Evolutionary conservation across 2,113 vertebrate genomes (phyloP), one percentile per base, ranked within the genome.

Genomic region (Indicator maculatus): DNA sequence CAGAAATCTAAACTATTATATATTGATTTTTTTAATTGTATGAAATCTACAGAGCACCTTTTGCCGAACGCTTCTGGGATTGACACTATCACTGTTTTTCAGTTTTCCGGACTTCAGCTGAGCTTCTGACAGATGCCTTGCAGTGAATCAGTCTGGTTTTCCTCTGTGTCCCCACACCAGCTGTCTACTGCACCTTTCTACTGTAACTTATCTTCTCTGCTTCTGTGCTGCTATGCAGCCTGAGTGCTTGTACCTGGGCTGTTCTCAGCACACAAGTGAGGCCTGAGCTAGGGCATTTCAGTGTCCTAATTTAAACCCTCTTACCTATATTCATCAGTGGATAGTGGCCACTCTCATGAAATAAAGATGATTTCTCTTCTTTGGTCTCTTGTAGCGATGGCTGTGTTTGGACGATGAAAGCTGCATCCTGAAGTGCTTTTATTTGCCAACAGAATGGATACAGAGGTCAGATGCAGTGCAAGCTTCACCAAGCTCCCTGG

Each of bases 121-220:
- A 56, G 27, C 13, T 2, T 77, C 56, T 87, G 59, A 33, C 33
- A n/a, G 3, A 27, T 27, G 28, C 15, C 7, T 59, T 71, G n/a
- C 26, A 30, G 12, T 50, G 24, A 77, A 56, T 28, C 12, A 66
- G 18, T 45, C 44, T 83, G 14, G 55, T 78, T 56, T 23, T 21
- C 15, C 21, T 0, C 17, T 1, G 1, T 30, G 17, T 36, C 2
- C 8, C 24, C 12, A 1, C 7, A 11, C 5, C 33, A 38, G 6
- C 12, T 64, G 33, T 9, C 23, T 81, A 30, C n/a, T 53, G 16
- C 14, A 52, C 20, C 38, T 39, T 86, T 74, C 61, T 71, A 3
- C 56, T 60, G 53, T 18, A 71, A 16, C 5, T 85, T 71, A 36
- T 36, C 13, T 59, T 36, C 52, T 21, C 52, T 55, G 56, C 58